phyloP scores from a whole-genome alignment of 2,797 vertebrate genomes.

The Phoeniculus purpureus region DNA sequence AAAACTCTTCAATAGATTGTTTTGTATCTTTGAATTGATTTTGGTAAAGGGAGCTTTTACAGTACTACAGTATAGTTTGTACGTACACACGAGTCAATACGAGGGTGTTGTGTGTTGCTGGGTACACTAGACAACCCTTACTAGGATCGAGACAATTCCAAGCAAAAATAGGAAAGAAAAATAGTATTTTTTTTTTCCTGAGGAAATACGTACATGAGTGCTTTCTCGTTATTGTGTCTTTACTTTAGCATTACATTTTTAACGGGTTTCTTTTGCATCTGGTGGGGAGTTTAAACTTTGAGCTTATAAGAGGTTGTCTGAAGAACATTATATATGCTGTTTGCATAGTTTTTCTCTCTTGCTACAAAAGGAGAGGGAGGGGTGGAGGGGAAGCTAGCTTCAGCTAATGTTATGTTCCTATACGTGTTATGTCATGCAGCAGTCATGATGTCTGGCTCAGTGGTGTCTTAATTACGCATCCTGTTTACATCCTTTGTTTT shows the following conservation, averaged over 20 bases:
- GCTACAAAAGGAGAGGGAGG: neutral
- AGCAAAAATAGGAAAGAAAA: neutral
- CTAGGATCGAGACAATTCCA: conserved; percentile 27
- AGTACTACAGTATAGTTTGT: conserved; percentile 49
- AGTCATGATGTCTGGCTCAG: conserved; percentile 79
- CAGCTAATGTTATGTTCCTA: conserved; percentile 25
- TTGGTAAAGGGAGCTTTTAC: conserved; percentile 76
- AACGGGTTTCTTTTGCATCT: neutral
- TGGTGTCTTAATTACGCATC: conserved; percentile 85
- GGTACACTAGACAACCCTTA: neutral
- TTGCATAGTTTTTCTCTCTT: neutral
- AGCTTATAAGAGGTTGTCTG: neutral
- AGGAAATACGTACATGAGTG: neutral
- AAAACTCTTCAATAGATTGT: conserved; percentile 82
- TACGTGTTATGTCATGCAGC: conserved; percentile 74
- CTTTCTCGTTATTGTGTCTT: conserved; percentile 20
- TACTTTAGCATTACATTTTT: conserved; percentile 42
- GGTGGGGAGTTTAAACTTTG: neutral
- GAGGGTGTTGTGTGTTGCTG: neutral
- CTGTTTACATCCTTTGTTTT: conserved; percentile 88
- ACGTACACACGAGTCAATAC: conserved; percentile 34
- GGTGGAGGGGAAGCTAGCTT: neutral
- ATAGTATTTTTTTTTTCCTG: rapidly evolving
- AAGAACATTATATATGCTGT: neutral
- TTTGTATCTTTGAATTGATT: conserved; percentile 81